These are phyloP conservation scores for Trichoplusia ni DNA, from an alignment of 1,140 invertebrate species.

Conservation along the genomic window DNA sequence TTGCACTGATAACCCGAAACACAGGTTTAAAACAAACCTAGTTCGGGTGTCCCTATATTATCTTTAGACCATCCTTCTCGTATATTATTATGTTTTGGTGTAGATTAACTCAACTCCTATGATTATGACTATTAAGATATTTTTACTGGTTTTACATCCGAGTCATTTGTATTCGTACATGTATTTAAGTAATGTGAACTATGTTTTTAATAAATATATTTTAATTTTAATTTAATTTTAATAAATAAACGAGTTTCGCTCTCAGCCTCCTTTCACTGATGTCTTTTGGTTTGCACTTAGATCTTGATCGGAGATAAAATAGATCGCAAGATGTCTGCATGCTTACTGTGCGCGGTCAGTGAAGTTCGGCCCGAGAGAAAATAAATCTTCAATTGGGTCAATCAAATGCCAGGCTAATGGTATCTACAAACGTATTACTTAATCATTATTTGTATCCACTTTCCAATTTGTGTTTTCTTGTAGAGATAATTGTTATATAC, in stretches of 20 bases:
- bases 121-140: too few species aligned
- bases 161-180: too few species aligned
- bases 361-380: constrained; percentile 68
- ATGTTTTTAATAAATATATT: too few species aligned
- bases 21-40: too few species aligned
- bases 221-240: too few species aligned
- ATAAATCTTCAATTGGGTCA: constrained; percentile 80
- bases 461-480: constrained; percentile 29
- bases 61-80: too few species aligned
- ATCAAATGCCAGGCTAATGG: constrained; percentile 72
- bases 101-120: too few species aligned
- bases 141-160: too few species aligned
- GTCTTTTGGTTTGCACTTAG: constrained; percentile 73
- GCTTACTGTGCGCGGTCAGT: constrained; percentile 64
- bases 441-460: constrained; percentile 38
- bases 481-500: not conserved
- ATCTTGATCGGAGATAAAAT: constrained; percentile 77
- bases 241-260: constrained; percentile 76
- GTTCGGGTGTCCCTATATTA: too few species aligned
- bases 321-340: constrained; percentile 73
- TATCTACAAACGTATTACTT: constrained; percentile 38
- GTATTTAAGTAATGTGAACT: too few species aligned
- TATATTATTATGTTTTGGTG: too few species aligned
- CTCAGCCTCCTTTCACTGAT: constrained; percentile 78
- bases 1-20: too few species aligned